Conservation (phyloP, 2,888 invertebrate species). For the Drosophila testacea region DNA sequence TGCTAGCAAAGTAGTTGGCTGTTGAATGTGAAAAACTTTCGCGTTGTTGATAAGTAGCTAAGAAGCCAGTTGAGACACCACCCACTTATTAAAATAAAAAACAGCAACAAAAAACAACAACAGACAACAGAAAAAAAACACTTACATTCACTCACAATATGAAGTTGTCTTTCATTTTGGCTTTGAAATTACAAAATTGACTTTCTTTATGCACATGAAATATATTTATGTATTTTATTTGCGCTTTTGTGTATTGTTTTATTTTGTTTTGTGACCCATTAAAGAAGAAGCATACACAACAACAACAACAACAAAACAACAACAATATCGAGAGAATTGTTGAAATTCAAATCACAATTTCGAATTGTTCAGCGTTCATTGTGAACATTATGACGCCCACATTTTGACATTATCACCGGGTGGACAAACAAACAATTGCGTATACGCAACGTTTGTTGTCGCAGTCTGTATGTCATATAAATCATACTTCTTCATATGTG, state of each 20-base stretch:
- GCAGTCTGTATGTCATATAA: slow-evolving; percentile 29
- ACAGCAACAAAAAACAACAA: not conserved
- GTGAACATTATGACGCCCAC: slow-evolving; percentile 47
- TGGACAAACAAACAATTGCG: slow-evolving; percentile 58
- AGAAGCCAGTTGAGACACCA: slow-evolving; percentile 25
- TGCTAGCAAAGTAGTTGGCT: slow-evolving; percentile 30
- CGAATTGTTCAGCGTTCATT: slow-evolving; percentile 16
- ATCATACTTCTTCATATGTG: slow-evolving; percentile 32
- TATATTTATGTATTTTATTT: slow-evolving; percentile 11
- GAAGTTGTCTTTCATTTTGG: slow-evolving; percentile 6
- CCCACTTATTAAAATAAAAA: slow-evolving; percentile 15
- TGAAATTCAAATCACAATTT: slow-evolving; percentile 52
- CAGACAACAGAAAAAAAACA: not conserved
- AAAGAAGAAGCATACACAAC: slow-evolving; percentile 10
- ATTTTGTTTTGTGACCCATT: slow-evolving; percentile 33
- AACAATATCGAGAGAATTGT: slow-evolving; percentile 27
- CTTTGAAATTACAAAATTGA: slow-evolving; percentile 4
- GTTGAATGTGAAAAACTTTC: slow-evolving; percentile 43
- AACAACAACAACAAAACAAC: not conserved
- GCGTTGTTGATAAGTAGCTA: slow-evolving; percentile 33
- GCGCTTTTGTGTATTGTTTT: slow-evolving; percentile 11
- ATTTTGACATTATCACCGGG: slow-evolving; percentile 38
- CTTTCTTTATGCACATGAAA: slow-evolving; percentile 37
- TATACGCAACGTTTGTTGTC: slow-evolving; percentile 55
- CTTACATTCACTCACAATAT: not conserved